phyloP scores from a whole-genome alignment of 2,113 vertebrate species.

The Archocentrus centrarchus region DNA sequence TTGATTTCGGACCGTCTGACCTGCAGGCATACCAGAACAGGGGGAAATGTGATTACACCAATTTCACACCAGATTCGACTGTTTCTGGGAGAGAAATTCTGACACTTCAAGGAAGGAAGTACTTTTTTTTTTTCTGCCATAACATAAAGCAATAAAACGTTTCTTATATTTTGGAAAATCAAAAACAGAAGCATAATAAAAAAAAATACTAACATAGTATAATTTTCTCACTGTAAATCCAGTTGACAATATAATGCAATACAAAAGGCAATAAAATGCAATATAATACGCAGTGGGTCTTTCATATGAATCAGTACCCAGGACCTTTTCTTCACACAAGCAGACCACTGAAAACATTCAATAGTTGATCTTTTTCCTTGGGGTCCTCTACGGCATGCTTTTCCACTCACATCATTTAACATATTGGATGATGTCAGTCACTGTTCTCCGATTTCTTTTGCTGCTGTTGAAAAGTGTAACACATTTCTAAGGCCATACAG shows the following conservation, averaged over 20 bases:
- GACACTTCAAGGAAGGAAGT: constrained; percentile 74
- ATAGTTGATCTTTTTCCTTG: constrained; percentile 45
- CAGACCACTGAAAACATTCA: constrained; percentile 72
- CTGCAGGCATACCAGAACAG: constrained; percentile 25
- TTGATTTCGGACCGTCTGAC: neutral
- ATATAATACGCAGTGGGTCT: constrained; percentile 77
- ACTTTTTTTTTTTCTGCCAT: constrained; percentile 71
- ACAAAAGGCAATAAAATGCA: constrained; percentile 82
- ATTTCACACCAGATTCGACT: constrained; percentile 34
- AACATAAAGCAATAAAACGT: constrained; percentile 82
- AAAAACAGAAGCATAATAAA: constrained; percentile 86
- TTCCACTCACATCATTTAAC: constrained; percentile 59
- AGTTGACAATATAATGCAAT: constrained; percentile 84
- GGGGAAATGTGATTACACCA: constrained; percentile 24
- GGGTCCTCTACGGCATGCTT: constrained; percentile 48
- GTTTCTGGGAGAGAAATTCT: constrained; percentile 34
- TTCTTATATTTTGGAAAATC: constrained; percentile 87
- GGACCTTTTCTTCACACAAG: constrained; percentile 73
- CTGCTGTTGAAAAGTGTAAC: constrained; percentile 45
- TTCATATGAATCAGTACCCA: constrained; percentile 75
- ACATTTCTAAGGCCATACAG: constrained; percentile 37
- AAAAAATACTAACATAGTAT: constrained; percentile 89
- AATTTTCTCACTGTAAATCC: constrained; percentile 88
- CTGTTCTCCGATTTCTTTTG: constrained; percentile 28
- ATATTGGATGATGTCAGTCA: constrained; percentile 58